A percentile compares a stretch with the other conserved stretches of the same genome.
phyloP scores from a whole-genome alignment of 2,113 vertebrate genomes.

The Nibea albiflora region DNA sequence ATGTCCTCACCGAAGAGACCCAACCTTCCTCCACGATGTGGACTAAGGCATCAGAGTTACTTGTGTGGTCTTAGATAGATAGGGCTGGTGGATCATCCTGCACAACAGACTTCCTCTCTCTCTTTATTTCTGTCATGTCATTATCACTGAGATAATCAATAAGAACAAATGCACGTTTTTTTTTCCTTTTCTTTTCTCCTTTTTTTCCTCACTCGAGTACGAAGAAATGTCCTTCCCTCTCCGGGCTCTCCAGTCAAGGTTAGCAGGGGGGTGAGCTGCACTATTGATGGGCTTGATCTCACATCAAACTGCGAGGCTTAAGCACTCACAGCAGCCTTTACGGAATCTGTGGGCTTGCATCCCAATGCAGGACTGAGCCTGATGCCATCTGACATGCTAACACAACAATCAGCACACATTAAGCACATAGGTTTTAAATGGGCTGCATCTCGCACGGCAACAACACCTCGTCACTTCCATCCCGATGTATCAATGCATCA shows the following conservation, averaged over 20 bases:
- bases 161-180: constrained; percentile 40
- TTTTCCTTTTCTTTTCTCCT: not conserved
- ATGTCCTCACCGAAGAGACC: constrained; percentile 57
- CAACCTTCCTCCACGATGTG: constrained; percentile 37
- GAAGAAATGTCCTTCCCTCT: constrained; percentile 30
- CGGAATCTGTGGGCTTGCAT: constrained; percentile 65
- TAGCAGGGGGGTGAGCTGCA: constrained; percentile 43
- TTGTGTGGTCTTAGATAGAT: constrained; percentile 8
- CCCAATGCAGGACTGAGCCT: constrained; percentile 51
- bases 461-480: constrained; percentile 6
- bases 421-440: constrained; percentile 52
- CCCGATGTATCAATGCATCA: constrained; percentile 17
- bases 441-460: constrained; percentile 44
- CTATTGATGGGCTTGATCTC: constrained; percentile 71
- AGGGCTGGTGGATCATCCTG: not conserved
- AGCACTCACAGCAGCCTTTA: constrained; percentile 40
- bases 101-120: not conserved
- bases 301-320: constrained; percentile 62
- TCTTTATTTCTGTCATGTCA: constrained; percentile 12
- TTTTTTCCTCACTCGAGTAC: constrained; percentile 5
- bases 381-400: constrained; percentile 52
- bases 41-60: constrained; percentile 14
- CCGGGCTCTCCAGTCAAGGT: constrained; percentile 53
- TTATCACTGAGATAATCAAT: constrained; percentile 36
- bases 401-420: constrained; percentile 61